Evolutionary conservation across 1,140 invertebrate genomes (phyloP), one percentile per base, ranked within the genome.

Genomic region (Magallana angulata): DNA sequence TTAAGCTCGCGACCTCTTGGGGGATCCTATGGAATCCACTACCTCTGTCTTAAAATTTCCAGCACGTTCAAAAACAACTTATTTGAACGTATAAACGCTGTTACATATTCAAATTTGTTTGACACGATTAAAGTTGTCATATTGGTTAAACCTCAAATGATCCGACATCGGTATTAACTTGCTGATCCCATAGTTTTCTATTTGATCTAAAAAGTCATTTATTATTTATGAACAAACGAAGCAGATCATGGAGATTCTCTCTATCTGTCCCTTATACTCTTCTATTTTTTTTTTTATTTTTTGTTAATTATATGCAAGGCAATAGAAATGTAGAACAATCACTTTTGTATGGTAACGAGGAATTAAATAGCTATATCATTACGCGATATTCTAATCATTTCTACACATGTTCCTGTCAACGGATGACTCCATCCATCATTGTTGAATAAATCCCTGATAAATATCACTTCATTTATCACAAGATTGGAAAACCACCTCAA

Each of bases 341-440:
- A 36, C 18, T 48, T 24, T 12, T 30, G 14, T 30, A 30, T 30
- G 68, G 68, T 76, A 76, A 76, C 8, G 24, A 76, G 68, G 24
- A 76, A 76, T 30, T 36, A 76, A 76, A 76, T 0, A 11, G 9
- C 68, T 76, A 30, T 30, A 76, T 76, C 68, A 76, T 76, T 76
- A 76, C 18, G 68, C 24, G 68, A 76, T 76, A 76, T 76, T 76
- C 30, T 76, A 76, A 76, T 76, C 24, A 76, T 76, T 76, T 76
- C 68, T 76, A 76, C 68, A 76, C 36, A 76, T 76, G 68, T 76
- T 76, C 68, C 68, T 76, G 68, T 76, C 68, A 76, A 76, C 30
- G 8, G 8, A 76, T 36, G 68, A 12, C 68, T 76, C 68, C 68
- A 76, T 76, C 24, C 30, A 76, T 76, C 68, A 76, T 76, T 76